A percentile compares a stretch with the other conserved stretches of the same genome.
Conservation (phyloP, 1,140 invertebrate species). For the Hesperophylax magnus region DNA sequence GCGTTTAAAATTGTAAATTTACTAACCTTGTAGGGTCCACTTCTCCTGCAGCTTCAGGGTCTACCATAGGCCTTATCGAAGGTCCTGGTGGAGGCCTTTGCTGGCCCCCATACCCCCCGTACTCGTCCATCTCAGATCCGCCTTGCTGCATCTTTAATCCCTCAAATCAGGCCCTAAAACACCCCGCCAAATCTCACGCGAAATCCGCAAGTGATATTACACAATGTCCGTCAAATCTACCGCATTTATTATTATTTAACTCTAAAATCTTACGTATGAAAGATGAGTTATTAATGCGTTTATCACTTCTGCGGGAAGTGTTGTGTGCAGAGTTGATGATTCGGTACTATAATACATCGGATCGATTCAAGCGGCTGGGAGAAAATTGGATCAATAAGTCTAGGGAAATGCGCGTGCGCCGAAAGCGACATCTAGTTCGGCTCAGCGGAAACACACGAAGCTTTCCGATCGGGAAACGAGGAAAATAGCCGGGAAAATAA, state of each 20-base stretch:
- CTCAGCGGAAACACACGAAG: conserved; percentile 7
- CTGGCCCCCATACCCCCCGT: conserved; percentile 51
- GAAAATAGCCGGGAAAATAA: background rate
- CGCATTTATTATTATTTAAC: no score
- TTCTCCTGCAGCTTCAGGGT: conserved; percentile 81
- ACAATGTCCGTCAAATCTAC: background rate
- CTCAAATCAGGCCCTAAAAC: background rate
- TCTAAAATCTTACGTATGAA: background rate
- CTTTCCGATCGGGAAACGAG: conserved; percentile 23
- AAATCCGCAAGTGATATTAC: background rate
- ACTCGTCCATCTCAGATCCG: conserved; percentile 54
- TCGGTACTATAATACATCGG: conserved; percentile 11
- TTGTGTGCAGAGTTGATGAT: conserved; percentile 7
- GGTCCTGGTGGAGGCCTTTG: conserved; percentile 60
- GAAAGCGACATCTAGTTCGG: background rate
- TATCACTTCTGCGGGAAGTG: conserved; percentile 13
- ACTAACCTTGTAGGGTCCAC: conserved; percentile 79
- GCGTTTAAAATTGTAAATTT: background rate
- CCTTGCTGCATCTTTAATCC: conserved; percentile 38
- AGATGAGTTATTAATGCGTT: background rate
- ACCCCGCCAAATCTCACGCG: background rate
- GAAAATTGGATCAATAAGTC: conserved; percentile 50
- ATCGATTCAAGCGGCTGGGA: conserved; percentile 47
- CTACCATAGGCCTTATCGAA: conserved; percentile 75
- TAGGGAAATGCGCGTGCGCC: conserved; percentile 42